Conservation (phyloP, 2,888 invertebrate species). For the Galerucella nymphaeae region DNA sequence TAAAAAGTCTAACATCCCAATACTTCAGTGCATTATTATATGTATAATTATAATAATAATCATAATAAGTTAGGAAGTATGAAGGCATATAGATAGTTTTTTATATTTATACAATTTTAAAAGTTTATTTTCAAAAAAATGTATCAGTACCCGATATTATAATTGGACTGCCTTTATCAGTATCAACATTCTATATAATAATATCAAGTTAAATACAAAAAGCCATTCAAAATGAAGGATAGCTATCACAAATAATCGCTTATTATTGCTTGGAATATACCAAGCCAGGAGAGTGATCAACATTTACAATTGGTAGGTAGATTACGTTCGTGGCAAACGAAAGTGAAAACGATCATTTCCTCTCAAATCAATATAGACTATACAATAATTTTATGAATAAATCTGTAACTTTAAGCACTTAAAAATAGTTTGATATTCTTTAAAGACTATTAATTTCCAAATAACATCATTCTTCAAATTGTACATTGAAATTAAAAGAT, state of each 20-base stretch:
- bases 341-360: background rate
- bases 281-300: constrained; percentile 60
- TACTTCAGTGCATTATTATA: constrained; percentile 67
- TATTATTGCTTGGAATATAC: constrained; percentile 53
- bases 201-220: constrained; percentile 57
- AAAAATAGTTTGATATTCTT: background rate
- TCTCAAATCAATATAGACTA: constrained; percentile 4
- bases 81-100: constrained; percentile 67
- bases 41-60: constrained; percentile 58
- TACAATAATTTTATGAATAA: background rate
- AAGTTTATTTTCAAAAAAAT: constrained; percentile 57
- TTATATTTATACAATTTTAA: constrained; percentile 62
- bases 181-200: constrained; percentile 44
- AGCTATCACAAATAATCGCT: constrained; percentile 63
- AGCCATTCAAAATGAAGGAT: constrained; percentile 61
- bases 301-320: constrained; percentile 58
- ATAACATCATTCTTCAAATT: too few relatives aligned
- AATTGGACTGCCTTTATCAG: constrained; percentile 36
- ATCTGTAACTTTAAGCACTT: background rate
- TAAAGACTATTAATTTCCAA: too few relatives aligned
- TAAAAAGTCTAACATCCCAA: constrained; percentile 67
- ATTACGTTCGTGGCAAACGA: constrained; percentile 35
- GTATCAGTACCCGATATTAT: constrained; percentile 52
- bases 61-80: constrained; percentile 66
- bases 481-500: too few relatives aligned